Conservation (phyloP, 2,797 vertebrate genomes). For the Danio tinwini region DNA sequence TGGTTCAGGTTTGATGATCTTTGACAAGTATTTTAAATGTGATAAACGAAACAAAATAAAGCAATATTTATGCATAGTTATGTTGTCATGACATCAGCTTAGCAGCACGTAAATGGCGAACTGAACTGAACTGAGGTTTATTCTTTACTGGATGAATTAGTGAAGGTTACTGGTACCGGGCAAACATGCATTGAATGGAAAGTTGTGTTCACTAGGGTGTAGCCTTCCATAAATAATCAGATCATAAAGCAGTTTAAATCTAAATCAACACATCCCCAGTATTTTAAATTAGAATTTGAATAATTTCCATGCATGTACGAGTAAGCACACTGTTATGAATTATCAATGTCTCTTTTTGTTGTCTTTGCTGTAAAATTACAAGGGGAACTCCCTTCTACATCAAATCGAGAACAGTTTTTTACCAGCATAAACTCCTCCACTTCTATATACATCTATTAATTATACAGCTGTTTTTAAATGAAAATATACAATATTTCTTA, state of each 20-base stretch:
- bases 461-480: neutral
- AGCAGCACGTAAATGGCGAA: neutral
- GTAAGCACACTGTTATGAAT: conserved; percentile 52
- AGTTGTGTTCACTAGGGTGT: neutral
- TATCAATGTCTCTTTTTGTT: conserved; percentile 60
- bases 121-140: neutral
- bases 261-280: conserved; percentile 40
- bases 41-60: neutral
- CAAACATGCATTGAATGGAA: conserved; percentile 40
- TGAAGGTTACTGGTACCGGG: neutral
- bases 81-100: neutral
- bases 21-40: neutral
- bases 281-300: conserved; percentile 57
- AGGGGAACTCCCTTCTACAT: conserved; percentile 70
- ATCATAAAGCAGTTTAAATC: conserved; percentile 29
- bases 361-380: conserved; percentile 55
- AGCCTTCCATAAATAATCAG: conserved; percentile 32
- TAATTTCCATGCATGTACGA: conserved; percentile 69
- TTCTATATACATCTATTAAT: conserved; percentile 12
- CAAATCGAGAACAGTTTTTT: conserved; percentile 40
- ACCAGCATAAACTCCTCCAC: conserved; percentile 58
- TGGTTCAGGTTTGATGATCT: neutral
- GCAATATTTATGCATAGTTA: neutral
- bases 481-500: neutral
- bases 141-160: conserved; percentile 15